A percentile compares a stretch with the other conserved stretches of the same genome.
phyloP scores from a whole-genome alignment of 2,888 invertebrate genomes.

The Nasonia oneida region DNA sequence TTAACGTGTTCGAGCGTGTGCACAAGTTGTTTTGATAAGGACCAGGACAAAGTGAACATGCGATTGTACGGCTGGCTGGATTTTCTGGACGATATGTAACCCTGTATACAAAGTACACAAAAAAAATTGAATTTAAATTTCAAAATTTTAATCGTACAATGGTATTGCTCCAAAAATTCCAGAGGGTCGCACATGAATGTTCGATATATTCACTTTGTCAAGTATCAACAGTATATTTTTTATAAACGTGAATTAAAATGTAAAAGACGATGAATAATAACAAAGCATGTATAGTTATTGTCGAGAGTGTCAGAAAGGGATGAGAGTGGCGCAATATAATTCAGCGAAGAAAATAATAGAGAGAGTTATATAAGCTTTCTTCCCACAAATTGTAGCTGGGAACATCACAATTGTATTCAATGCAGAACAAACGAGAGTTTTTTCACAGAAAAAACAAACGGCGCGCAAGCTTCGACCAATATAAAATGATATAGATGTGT shows the following conservation, averaged over 20 bases:
- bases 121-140: too few relatives aligned
- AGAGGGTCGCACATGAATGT: conserved; percentile 48
- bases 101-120: too few relatives aligned
- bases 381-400: conserved; percentile 9
- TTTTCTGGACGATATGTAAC: neutral
- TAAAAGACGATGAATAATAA: conserved; percentile 3
- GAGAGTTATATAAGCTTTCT: neutral
- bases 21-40: conserved; percentile 48
- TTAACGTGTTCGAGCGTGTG: conserved; percentile 19
- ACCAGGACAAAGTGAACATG: conserved; percentile 59
- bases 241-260: conserved; percentile 38
- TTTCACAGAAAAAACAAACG: conserved; percentile 53
- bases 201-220: conserved; percentile 61
- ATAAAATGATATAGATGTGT: conserved; percentile 48
- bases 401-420: conserved; percentile 32
- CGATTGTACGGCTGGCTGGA: conserved; percentile 29
- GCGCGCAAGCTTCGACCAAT: conserved; percentile 65
- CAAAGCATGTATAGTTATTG: neutral
- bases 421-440: conserved; percentile 32
- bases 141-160: neutral
- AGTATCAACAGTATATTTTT: conserved; percentile 60
- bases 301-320: conserved; percentile 53
- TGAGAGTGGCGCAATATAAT: neutral
- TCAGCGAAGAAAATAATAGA: neutral
- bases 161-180: conserved; percentile 23